Conservation (phyloP, 2,113 vertebrate species). For the Marmota flaviventris region DNA sequence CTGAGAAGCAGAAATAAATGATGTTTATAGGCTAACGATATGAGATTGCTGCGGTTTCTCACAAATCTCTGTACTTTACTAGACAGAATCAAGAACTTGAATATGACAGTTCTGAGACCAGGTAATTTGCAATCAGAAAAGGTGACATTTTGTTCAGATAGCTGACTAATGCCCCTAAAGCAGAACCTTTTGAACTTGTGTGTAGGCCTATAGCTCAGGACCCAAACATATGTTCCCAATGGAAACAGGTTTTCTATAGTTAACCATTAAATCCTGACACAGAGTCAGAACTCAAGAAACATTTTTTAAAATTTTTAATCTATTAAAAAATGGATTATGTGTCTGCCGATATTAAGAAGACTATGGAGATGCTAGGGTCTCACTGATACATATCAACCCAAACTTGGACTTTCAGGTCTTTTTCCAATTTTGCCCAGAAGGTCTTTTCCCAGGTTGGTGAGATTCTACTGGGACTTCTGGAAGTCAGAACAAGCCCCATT, state of each 20-base stretch:
- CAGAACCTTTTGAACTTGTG: neutral
- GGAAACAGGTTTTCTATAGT: neutral
- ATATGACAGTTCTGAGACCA: neutral
- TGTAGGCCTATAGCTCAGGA: neutral
- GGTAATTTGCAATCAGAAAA: neutral
- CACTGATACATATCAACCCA: neutral
- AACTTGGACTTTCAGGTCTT: neutral
- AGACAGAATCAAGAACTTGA: neutral
- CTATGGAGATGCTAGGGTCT: neutral
- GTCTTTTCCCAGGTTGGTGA: neutral
- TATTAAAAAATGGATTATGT: too few species aligned
- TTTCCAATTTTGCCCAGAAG: neutral
- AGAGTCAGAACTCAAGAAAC: too few species aligned
- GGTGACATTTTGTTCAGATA: neutral
- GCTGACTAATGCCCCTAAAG: neutral
- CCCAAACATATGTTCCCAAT: neutral
- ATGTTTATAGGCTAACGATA: neutral
- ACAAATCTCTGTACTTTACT: neutral
- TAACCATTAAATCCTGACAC: too few species aligned
- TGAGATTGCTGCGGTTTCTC: neutral
- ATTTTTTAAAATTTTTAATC: too few species aligned
- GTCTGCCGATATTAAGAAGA: accelerated
- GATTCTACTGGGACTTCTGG: neutral
- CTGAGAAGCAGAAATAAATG: neutral
- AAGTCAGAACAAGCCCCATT: neutral